Evolutionary conservation across 1,140 invertebrate genomes (phyloP).

Genomic region (Drosophila prosaltans): DNA sequence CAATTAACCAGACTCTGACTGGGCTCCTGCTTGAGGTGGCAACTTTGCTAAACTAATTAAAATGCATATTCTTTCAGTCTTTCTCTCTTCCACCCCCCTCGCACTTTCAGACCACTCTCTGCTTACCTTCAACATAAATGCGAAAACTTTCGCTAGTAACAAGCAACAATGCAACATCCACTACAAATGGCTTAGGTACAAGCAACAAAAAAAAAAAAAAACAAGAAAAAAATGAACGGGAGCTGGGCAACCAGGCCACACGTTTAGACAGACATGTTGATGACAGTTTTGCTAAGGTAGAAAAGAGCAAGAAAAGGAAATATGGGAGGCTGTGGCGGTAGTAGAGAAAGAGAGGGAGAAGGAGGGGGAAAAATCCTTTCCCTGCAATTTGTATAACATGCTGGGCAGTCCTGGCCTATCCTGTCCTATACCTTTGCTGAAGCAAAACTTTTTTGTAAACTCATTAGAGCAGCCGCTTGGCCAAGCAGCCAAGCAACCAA

Average conservation of each 20-base stretch:
- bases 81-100: neutral
- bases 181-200: conserved; percentile 49
- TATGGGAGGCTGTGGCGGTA: neutral
- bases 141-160: conserved; percentile 71
- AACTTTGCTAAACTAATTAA: conserved; percentile 80
- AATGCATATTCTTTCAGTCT: conserved; percentile 68
- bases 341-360: neutral
- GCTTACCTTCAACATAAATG: conserved; percentile 66
- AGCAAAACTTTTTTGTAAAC: conserved; percentile 79
- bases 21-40: conserved; percentile 45
- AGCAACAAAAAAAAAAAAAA: neutral
- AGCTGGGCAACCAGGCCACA: conserved; percentile 32
- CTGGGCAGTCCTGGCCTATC: conserved; percentile 62
- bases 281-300: conserved; percentile 62
- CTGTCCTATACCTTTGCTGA: conserved; percentile 50
- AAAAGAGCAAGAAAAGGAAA: neutral
- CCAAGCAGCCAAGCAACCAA: conserved; percentile 68
- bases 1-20: conserved; percentile 72
- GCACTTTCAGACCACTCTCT: neutral
- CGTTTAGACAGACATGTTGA: conserved; percentile 64
- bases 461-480: conserved; percentile 73
- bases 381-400: conserved; percentile 78
- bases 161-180: conserved; percentile 57
- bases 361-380: neutral
- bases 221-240: conserved; percentile 55